Evolutionary conservation across 2,113 vertebrate species (phyloP), one percentile per base, ranked within the genome.

Genomic region (Neodon shergylaensis): DNA sequence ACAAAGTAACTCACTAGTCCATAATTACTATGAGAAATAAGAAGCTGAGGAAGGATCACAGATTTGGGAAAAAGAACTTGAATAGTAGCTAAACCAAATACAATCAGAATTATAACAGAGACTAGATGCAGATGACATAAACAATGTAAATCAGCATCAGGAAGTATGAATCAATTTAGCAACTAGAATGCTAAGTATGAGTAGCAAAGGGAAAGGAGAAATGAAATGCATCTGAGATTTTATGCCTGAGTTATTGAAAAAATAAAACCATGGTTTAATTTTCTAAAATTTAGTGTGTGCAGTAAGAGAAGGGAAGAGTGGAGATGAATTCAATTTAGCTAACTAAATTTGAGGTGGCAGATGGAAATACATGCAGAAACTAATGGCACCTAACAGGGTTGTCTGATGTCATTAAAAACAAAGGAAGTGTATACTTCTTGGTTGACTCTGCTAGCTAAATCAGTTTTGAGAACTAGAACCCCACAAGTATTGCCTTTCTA

Each of bases 301-400:
- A 54, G n/a, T 87, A 26, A 63, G 61, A 54, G 44, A 54, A 24
- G 79, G 36, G n/a, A 84, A 79, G 65, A 94, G 92, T 39, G 47
- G 77, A 92, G 66, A 93, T 82, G 52, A 89, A 47, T 87, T 92
- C 68, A 88, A 63, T 79, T 87, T 96, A 92, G 89, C 44, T 89
- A 90, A 88, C 42, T 91, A 73, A 91, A 94, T 93, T 79, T 94
- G 74, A 94, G 91, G 92, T 88, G 66, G 90, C 91, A 96, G 77
- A 52, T 91, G 61, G 82, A 95, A 96, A 95, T 91, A n/a, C 44
- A 74, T 92, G 61, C 92, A 94, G 89, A 96, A 97, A 95, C 44
- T 91, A 97, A 90, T 49, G 70, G 14, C 19, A 88, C 22, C 66
- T 73, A 92, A 95, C 95, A 19, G 19, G 92, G 85, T 88, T 94